Base-by-base conservation (phyloP, 2,797 vertebrate genomes). In the Acestrorhynchus altus region DNA sequence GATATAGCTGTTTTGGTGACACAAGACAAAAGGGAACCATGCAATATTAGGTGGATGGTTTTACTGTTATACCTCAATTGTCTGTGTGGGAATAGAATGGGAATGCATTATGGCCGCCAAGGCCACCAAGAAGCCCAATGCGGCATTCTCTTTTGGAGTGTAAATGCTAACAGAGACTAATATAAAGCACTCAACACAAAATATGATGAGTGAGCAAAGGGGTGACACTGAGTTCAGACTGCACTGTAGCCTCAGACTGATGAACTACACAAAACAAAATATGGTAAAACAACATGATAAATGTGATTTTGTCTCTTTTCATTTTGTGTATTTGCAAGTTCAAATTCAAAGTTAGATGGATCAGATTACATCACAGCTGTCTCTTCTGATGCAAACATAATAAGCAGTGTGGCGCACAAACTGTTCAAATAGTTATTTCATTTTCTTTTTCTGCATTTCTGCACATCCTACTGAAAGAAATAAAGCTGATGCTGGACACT, bases 311-410 rank as follows among this genome's bases (percentile, higher is more conserved):
- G 2, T 35, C 31, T 35, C 57, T 35, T 39, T 67, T 69, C 49
- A 35, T 22, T 61, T 63, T 52, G 31, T 26, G 13, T 39, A 52
- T 63, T 63, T 52, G 24, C 35, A 7, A 35, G 16, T 22, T 26
- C n/a, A 40, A 63, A n/a, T 2, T 31, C 56, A 0, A 7, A n/a
- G 44, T 51, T 65, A 77, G 26, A 51, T 20, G 56, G 56, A 61
- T 77, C 65, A 40, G 65, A 69, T 49, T 67, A 28, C 39, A 26
- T 28, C 12, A 15, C 42, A 42, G 22, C 40, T n/a, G 47, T 42
- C 54, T 63, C 18, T 31, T 64, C 31, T 64, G 57, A 44, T 35
- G 67, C 49, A 52, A 49, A 35, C 18, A 54, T 16, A 77, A 54
- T 77, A 44, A 61, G 16, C 8, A 20, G 16, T 31, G 44, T 8